A percentile compares a stretch with the other conserved stretches of the same genome.
Evolutionary conservation across 2,113 vertebrate species (phyloP).

Genomic region (Symphodus melops): DNA sequence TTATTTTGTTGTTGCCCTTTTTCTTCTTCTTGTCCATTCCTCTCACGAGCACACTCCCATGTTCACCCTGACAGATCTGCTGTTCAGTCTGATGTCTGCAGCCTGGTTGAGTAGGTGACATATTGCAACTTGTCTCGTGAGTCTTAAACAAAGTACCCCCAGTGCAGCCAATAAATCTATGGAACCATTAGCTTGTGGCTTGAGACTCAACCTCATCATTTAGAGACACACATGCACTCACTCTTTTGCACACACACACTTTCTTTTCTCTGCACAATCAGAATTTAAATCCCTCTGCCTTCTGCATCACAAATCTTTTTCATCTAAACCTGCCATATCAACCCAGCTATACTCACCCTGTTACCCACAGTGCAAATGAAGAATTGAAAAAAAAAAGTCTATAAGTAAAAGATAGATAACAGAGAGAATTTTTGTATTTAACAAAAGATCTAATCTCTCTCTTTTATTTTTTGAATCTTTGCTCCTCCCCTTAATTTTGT

Average conservation of each 20-base stretch:
- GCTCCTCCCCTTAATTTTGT: not conserved
- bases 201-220: slow-evolving; percentile 65
- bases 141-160: slow-evolving; percentile 64
- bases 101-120: slow-evolving; percentile 63
- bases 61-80: slow-evolving; percentile 19
- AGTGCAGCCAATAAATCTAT: slow-evolving; percentile 68
- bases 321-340: slow-evolving; percentile 49
- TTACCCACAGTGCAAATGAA: slow-evolving; percentile 23
- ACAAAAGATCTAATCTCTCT: slow-evolving; percentile 23
- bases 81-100: slow-evolving; percentile 40
- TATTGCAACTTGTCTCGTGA: slow-evolving; percentile 57
- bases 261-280: slow-evolving; percentile 3
- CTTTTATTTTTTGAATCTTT: not conserved
- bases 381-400: too few species aligned
- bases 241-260: not conserved
- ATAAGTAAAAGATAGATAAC: too few species aligned
- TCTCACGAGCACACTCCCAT: slow-evolving; percentile 11
- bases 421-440: not conserved
- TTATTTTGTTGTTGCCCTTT: not conserved
- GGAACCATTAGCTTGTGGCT: slow-evolving; percentile 65
- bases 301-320: slow-evolving; percentile 47
- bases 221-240: slow-evolving; percentile 34
- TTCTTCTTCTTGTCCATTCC: slow-evolving; percentile 22
- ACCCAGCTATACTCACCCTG: slow-evolving; percentile 38
- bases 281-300: slow-evolving; percentile 47